phyloP scores from a whole-genome alignment of 2,113 vertebrate species.

The Podarcis raffonei region DNA sequence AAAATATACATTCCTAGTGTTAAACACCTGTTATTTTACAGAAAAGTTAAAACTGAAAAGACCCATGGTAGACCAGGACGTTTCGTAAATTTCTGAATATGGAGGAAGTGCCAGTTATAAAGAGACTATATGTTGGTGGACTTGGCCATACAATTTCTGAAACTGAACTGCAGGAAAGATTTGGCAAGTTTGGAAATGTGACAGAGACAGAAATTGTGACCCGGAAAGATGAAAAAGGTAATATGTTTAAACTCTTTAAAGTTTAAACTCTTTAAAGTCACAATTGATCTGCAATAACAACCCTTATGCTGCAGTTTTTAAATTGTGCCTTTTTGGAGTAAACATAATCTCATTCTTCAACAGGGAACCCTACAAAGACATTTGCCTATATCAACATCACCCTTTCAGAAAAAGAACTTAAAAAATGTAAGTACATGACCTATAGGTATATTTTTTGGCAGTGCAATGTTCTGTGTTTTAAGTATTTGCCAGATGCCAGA shows the following conservation, averaged over 20 bases:
- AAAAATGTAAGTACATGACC: slow-evolving; percentile 79
- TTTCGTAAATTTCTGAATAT: slow-evolving; percentile 33
- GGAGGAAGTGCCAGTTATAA: slow-evolving; percentile 65
- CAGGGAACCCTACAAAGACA: slow-evolving; percentile 87
- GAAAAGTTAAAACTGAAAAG: background rate
- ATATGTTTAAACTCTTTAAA: background rate
- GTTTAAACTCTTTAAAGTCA: background rate
- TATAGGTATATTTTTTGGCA: background rate
- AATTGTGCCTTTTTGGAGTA: slow-evolving; percentile 1
- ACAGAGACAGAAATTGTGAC: slow-evolving; percentile 86
- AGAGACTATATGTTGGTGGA: slow-evolving; percentile 89
- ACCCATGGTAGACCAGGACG: background rate
- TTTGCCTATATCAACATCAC: slow-evolving; percentile 89
- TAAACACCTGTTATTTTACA: fast-evolving
- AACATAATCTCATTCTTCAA: slow-evolving; percentile 34
- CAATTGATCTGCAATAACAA: background rate
- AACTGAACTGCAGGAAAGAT: slow-evolving; percentile 89
- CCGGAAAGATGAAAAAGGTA: slow-evolving; percentile 87
- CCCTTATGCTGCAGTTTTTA: background rate
- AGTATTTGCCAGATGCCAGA: background rate
- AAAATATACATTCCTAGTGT: fast-evolving
- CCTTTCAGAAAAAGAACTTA: slow-evolving; percentile 83
- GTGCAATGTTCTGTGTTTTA: background rate
- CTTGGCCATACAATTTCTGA: slow-evolving; percentile 82
- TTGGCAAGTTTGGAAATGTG: slow-evolving; percentile 89